Base-by-base conservation (phyloP, 2,113 vertebrate genomes). In the Daphoenositta chrysoptera region DNA sequence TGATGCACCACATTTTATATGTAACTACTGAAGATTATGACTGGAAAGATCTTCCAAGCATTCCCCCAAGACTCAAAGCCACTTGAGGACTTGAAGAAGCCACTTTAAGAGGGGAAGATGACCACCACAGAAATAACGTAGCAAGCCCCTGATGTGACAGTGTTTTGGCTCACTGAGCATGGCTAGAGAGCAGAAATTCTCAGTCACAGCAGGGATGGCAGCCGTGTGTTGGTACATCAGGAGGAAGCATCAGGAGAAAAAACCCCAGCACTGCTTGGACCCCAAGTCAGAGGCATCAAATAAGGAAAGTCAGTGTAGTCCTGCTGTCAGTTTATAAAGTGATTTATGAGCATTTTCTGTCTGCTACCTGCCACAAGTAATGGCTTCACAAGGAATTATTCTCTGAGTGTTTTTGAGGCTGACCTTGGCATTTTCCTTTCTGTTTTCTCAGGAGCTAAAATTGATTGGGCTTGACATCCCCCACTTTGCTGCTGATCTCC, bases 401-500 rank as follows among this genome's bases (percentile, higher is more conserved):
- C 77, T 58, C 33, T 27, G 47, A n/a, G 27, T 22, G 27, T 47
- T 79, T 68, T 35, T 64, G 63, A 57, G 26, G 66, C 54, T 89
- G 87, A 95, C 84, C 51, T 92, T 73, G 60, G 15, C 1, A 3
- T 48, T 94, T 80, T 91, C 9, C 53, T 91, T 47, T 94, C 51
- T 97, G 42, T 96, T 56, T 24, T 64, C 77, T 14, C 94, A 99
- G 99, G 99, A 99, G 85, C 95, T 99, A 64, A 99, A 99, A 93
- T 98, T 98, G 71, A 98, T 99, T 23, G 99, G 99, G 13, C 96
- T 99, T 89, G 99, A 99, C 94, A 98, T 99, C 11, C 97, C 98
- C n/a, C 99, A 99, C 73, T 99, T 99, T 89, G 99, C 99, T 11
- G 99, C 99, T 27, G 99, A 99, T 89, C 98, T 99, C 48, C 99